Base-by-base conservation (phyloP, 2,888 invertebrate genomes). In the Stenurella melanura region DNA sequence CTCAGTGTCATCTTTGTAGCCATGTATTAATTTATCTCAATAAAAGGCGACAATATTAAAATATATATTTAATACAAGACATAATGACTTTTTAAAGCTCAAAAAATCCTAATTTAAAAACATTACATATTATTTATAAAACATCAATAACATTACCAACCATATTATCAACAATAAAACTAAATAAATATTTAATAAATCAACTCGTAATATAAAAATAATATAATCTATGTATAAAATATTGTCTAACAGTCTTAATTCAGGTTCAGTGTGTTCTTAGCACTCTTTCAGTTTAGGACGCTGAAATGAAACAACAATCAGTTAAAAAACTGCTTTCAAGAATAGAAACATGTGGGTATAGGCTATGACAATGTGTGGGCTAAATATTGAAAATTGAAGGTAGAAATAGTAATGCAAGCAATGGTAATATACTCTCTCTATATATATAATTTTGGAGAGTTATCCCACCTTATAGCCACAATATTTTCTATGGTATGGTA, bases 201-300 rank as follows among this genome's bases (percentile, higher is more conserved):
- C 11, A 64, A 61, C 60, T 50, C 6, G n/a, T 18, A 34, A 34
- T 34, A 34, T 17, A 30, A 30, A 34, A 63, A 26, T 26, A 30
- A 34, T 63, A 26, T 26, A 30, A 34, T 63, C 11, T 17, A n/a
- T 34, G 7, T 30, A 34, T 34, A 9, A 34, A 34, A 7, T 34
- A 34, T 6, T 15, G 4, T 64, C 63, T 17, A n/a, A 10, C 38
- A 66, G 42, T 42, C 64, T 66, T 58, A 18, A 66, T 11, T 38
- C 38, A n/a, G n/a, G n/a, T 38, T 19, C 19, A 19, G 18, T 50
- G 18, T 21, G n/a, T 66, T 38, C 38, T 64, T 38, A 7, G 15
- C 50, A 69, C 57, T 56, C 57, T 54, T 64, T 57, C 63, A 71
- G 12, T 26, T 74, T 57, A 58, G 64, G 50, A 57, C 38, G 58